Conservation (phyloP, 2,797 vertebrate genomes). For the Siniperca undulata region DNA sequence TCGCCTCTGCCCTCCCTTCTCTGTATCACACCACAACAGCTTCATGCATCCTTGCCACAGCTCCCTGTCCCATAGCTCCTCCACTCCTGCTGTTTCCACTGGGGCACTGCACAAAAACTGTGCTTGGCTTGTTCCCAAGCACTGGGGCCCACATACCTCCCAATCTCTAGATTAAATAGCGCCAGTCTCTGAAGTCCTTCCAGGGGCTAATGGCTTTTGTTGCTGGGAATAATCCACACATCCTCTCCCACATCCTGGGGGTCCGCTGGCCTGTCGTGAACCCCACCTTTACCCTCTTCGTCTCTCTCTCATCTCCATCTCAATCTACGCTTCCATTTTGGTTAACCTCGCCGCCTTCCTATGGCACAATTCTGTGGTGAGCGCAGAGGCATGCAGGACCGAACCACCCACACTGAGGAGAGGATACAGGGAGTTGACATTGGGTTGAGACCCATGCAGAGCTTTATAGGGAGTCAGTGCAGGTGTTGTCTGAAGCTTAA, state of each 20-base stretch:
- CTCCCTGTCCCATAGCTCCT: slow-evolving; percentile 60
- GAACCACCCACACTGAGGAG: slow-evolving; percentile 72
- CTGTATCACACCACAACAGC: slow-evolving; percentile 72
- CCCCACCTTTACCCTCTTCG: slow-evolving; percentile 69
- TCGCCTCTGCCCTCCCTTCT: slow-evolving; percentile 61
- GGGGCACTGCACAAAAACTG: slow-evolving; percentile 81
- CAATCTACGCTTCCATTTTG: slow-evolving; percentile 75
- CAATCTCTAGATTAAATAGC: slow-evolving; percentile 89
- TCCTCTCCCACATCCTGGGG: slow-evolving; percentile 90
- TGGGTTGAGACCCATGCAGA: slow-evolving; percentile 68
- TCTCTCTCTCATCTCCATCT: slow-evolving; percentile 77
- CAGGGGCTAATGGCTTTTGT: slow-evolving; percentile 90
- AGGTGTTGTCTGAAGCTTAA: slow-evolving; percentile 77
- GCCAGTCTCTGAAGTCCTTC: slow-evolving; percentile 88
- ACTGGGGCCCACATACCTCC: slow-evolving; percentile 86
- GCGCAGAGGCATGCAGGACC: slow-evolving; percentile 60
- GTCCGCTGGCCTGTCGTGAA: slow-evolving; percentile 76
- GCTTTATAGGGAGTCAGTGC: slow-evolving; percentile 72
- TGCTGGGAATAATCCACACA: slow-evolving; percentile 90
- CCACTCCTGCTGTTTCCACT: slow-evolving; percentile 76
- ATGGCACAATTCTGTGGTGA: slow-evolving; percentile 62
- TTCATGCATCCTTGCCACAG: slow-evolving; percentile 67
- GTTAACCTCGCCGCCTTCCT: slow-evolving; percentile 71
- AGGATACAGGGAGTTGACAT: slow-evolving; percentile 61
- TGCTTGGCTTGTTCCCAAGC: slow-evolving; percentile 82